Percentiles rank a stretch among this genome's conserved stretches.
phyloP scores from a whole-genome alignment of 2,888 invertebrate species.

The Trichacis sp. region DNA sequence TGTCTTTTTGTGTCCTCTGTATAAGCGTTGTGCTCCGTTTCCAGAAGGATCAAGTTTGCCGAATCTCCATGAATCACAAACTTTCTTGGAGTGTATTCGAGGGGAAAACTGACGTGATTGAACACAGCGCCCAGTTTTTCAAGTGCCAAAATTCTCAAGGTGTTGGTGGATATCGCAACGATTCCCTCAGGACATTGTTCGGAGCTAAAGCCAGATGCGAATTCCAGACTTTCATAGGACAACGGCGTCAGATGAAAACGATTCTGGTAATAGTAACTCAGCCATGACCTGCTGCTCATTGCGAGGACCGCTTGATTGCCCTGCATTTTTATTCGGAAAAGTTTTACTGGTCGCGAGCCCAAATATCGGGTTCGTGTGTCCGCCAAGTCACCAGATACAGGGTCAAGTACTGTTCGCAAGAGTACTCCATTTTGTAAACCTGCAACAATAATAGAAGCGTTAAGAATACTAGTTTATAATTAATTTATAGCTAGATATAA shows the following conservation, averaged over 20 bases:
- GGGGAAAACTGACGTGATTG: constrained; percentile 92
- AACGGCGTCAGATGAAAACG: constrained; percentile 94
- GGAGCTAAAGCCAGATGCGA: constrained; percentile 95
- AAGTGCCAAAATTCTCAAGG: constrained; percentile 94
- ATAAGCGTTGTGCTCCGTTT: constrained; percentile 98
- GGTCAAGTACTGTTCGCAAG: constrained; percentile 92
- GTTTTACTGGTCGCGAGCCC: constrained; percentile 94
- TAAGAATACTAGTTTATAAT: no score
- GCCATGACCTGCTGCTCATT: constrained; percentile 97
- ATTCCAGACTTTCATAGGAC: constrained; percentile 96
- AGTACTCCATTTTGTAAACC: constrained; percentile 95
- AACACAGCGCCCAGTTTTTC: constrained; percentile 99
- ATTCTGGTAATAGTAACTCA: constrained; percentile 98
- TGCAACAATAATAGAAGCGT: no score
- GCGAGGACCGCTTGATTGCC: constrained; percentile 96
- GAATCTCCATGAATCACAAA: constrained; percentile 94
- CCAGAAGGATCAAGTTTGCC: constrained; percentile 89
- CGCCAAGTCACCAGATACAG: constrained; percentile 94
- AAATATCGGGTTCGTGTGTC: constrained; percentile 97
- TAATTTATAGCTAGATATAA: no score
- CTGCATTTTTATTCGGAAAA: constrained; percentile 96
- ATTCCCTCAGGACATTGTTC: constrained; percentile 99
- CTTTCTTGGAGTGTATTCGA: constrained; percentile 96
- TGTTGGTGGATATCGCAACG: constrained; percentile 98
- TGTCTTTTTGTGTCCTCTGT: constrained; percentile 96